Percentiles rank a stretch among this genome's conserved stretches.
Conservation (phyloP, 2,888 invertebrate genomes). For the Drosophila emarginata region DNA sequence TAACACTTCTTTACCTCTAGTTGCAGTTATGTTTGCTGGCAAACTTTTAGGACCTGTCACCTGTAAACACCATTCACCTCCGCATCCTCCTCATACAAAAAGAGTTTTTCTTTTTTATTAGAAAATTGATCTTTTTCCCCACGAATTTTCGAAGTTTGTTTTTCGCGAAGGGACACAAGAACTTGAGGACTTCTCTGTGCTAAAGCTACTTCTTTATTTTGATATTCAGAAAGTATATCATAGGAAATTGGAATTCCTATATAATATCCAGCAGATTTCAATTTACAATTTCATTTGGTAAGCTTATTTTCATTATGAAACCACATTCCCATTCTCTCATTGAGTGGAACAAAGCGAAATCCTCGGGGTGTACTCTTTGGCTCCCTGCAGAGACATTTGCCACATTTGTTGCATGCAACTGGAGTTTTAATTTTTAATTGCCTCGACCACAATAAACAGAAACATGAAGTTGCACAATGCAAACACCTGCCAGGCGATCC, state of each 20-base stretch:
- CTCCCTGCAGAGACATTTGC: conserved; percentile 25
- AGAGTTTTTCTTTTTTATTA: background rate
- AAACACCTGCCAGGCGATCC: conserved; percentile 7
- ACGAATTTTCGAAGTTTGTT: conserved; percentile 2
- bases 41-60: conserved; percentile 41
- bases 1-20: background rate
- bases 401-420: conserved; percentile 24
- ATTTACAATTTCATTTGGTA: background rate
- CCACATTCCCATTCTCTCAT: conserved; percentile 33
- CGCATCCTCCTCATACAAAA: background rate
- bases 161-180: background rate
- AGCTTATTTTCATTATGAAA: conserved; percentile 7
- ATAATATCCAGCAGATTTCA: background rate
- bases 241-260: background rate
- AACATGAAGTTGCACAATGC: conserved; percentile 18
- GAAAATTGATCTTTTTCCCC: background rate
- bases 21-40: conserved; percentile 23
- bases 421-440: conserved; percentile 44
- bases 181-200: background rate
- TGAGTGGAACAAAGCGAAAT: conserved; percentile 24
- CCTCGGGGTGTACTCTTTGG: conserved; percentile 22
- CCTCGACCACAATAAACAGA: conserved; percentile 30
- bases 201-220: background rate
- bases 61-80: conserved; percentile 5
- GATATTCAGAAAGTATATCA: background rate